Evolutionary conservation across 2,797 vertebrate genomes (phyloP).

Genomic region (Gila robusta): DNA sequence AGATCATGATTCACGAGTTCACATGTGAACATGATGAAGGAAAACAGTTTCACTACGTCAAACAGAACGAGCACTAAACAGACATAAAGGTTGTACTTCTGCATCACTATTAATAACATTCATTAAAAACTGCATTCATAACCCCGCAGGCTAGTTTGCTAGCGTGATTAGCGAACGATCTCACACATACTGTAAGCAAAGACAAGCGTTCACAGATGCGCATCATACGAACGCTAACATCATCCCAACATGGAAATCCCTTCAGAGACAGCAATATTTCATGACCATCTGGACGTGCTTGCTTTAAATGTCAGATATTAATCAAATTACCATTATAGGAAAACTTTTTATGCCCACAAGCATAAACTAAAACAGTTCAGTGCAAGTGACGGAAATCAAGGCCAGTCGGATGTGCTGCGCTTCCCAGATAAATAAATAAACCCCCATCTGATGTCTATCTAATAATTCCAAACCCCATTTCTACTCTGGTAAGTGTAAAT

Average conservation of each 20-base stretch:
- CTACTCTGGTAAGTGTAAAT: conserved; percentile 9
- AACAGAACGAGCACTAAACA: neutral
- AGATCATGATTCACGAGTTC: too few species aligned
- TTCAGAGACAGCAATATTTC: neutral
- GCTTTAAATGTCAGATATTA: conserved; percentile 15
- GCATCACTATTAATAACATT: neutral
- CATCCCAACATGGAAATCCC: neutral
- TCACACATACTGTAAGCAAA: neutral
- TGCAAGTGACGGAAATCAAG: conserved; percentile 9
- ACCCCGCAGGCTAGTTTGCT: neutral
- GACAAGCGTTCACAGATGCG: conserved; percentile 33
- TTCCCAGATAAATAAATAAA: conserved; percentile 36
- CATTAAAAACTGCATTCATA: neutral
- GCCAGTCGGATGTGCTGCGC: conserved; percentile 25
- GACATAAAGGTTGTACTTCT: neutral
- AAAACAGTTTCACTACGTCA: neutral
- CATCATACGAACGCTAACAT: neutral
- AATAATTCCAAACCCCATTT: conserved; percentile 14
- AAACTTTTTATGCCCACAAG: neutral
- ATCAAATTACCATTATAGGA: neutral
- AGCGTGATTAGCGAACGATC: neutral
- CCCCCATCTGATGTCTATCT: conserved; percentile 28
- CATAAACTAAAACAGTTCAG: conserved; percentile 18
- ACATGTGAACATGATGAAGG: neutral
- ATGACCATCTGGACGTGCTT: conserved; percentile 21